phyloP scores from a whole-genome alignment of 2,888 invertebrate species.

The Limnephilus auricula region DNA sequence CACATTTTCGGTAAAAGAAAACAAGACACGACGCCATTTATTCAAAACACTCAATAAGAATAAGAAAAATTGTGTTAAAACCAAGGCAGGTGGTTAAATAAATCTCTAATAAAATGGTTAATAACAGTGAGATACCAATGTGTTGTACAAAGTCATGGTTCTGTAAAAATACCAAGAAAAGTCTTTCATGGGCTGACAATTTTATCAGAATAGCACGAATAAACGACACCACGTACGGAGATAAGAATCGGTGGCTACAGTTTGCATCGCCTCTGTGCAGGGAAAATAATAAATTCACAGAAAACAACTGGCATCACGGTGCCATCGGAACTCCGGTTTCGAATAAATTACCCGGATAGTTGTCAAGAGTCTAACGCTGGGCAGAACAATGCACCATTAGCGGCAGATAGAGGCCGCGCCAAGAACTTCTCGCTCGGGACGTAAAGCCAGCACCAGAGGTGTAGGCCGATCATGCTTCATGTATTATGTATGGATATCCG shows the following conservation, averaged over 20 bases:
- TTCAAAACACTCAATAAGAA: not conserved
- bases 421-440: slow-evolving; percentile 28
- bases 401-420: slow-evolving; percentile 38
- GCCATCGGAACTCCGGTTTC: slow-evolving; percentile 20
- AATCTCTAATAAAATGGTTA: too few relatives aligned
- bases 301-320: not conserved
- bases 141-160: not conserved
- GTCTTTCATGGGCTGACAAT: not conserved
- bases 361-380: slow-evolving; percentile 43
- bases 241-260: not conserved
- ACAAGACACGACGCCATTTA: too few relatives aligned
- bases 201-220: not conserved
- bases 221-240: not conserved
- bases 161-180: not conserved
- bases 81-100: too few relatives aligned
- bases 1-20: not conserved
- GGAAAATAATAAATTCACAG: slow-evolving; percentile 47
- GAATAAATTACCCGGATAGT: slow-evolving; percentile 52
- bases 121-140: not conserved
- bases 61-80: not conserved
- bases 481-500: slow-evolving; percentile 48
- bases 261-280: slow-evolving; percentile 2
- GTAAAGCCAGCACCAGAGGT: slow-evolving; percentile 46
- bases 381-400: slow-evolving; percentile 59
- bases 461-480: slow-evolving; percentile 52